Percentiles rank a stretch among this genome's conserved stretches.
phyloP scores from a whole-genome alignment of 2,888 invertebrate genomes.

The Alloscopus bannaensis region DNA sequence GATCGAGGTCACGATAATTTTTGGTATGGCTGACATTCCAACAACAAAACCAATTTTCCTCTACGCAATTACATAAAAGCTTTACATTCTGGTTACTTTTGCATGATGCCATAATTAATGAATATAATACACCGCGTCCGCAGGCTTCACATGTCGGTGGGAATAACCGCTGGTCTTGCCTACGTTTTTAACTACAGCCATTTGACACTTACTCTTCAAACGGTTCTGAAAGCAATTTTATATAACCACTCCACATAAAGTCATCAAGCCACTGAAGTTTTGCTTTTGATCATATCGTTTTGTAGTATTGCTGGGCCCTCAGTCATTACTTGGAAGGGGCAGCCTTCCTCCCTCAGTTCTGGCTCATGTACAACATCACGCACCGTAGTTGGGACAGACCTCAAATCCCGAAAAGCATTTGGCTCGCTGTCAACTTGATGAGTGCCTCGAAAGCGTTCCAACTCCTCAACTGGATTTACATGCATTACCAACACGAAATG shows the following conservation, averaged over 20 bases:
- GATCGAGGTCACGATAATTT: neutral
- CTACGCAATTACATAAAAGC: neutral
- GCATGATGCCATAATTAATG: too few relatives aligned
- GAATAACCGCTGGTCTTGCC: slow-evolving; percentile 22
- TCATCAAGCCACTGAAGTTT: neutral
- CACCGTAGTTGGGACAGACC: too few relatives aligned
- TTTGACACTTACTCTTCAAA: slow-evolving; percentile 3
- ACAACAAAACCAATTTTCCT: neutral
- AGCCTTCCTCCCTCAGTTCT: slow-evolving; percentile 34
- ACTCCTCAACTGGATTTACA: slow-evolving; percentile 24
- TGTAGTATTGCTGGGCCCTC: slow-evolving; percentile 25
- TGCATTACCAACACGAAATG: slow-evolving; percentile 20
- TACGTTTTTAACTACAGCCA: slow-evolving; percentile 22
- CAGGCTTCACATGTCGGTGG: slow-evolving; percentile 30
- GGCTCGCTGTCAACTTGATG: neutral
- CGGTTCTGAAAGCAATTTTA: neutral
- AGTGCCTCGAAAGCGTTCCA: slow-evolving; percentile 2
- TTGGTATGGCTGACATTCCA: neutral
- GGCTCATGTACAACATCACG: neutral
- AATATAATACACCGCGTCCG: neutral
- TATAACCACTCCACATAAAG: neutral
- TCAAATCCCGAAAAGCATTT: neutral
- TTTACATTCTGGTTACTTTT: neutral
- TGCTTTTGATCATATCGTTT: neutral
- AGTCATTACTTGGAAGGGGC: slow-evolving; percentile 36